Percentiles rank a stretch among this genome's conserved stretches.
Evolutionary conservation across 2,113 vertebrate genomes (phyloP).

Genomic region (Monopterus albus): DNA sequence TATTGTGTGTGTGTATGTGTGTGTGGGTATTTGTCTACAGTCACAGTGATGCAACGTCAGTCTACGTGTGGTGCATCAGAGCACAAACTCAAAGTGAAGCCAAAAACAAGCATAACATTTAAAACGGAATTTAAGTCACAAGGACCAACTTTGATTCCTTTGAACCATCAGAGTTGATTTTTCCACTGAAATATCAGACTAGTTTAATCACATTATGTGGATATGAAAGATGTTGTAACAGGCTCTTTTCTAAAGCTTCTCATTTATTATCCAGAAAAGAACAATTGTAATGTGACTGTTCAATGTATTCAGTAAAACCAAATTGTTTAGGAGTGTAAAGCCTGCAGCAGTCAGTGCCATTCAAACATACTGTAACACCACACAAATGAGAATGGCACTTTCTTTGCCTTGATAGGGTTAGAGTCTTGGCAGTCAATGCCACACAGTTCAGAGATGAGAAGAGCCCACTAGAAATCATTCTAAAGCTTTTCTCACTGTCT

Average conservation of each 20-base stretch:
- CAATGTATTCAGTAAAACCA: background rate
- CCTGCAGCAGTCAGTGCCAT: too few species aligned
- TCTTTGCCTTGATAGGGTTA: background rate
- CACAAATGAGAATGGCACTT: constrained; percentile 1
- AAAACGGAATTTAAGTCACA: constrained; percentile 13
- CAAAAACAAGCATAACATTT: background rate
- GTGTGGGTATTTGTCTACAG: constrained; percentile 3
- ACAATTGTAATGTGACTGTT: background rate
- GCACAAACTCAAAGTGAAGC: background rate
- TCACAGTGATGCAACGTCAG: background rate
- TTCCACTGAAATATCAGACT: constrained; percentile 1
- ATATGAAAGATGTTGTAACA: constrained; percentile 13
- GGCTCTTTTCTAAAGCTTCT: constrained; percentile 6
- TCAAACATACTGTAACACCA: background rate
- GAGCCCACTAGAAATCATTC: background rate
- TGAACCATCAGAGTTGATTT: constrained; percentile 4
- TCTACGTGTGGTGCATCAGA: fast-evolving
- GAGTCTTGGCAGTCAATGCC: background rate
- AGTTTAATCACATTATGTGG: background rate
- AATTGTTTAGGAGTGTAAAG: too few species aligned
- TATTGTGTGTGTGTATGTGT: background rate
- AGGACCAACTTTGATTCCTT: background rate
- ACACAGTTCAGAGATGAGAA: constrained; percentile 24
- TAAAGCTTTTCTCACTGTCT: constrained; percentile 19
- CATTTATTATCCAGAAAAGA: background rate